Evolutionary conservation across 2,113 vertebrate genomes (phyloP).

Genomic region (Chlamydotis undulata): DNA sequence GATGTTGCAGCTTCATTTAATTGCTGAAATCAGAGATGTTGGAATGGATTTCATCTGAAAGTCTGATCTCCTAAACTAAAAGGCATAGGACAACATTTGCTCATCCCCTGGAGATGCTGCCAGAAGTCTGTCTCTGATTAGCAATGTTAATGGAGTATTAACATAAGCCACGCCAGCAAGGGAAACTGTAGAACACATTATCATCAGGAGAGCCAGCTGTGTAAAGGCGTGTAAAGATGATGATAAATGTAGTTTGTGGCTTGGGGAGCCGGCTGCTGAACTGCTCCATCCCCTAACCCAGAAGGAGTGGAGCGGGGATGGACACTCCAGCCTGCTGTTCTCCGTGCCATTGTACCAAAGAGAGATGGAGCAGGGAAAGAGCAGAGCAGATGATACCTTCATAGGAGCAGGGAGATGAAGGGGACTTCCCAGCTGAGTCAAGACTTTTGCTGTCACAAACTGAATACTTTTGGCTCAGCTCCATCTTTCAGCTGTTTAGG

Average conservation of each 20-base stretch:
- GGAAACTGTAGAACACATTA: constrained; percentile 66
- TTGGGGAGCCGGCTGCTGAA: constrained; percentile 16
- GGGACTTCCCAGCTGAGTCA: neutral
- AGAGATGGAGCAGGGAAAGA: neutral
- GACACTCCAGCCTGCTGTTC: constrained; percentile 7
- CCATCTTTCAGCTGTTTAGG: neutral
- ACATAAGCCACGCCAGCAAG: constrained; percentile 65
- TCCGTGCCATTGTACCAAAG: neutral
- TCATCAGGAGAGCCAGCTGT: constrained; percentile 66
- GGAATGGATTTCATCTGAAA: constrained; percentile 62
- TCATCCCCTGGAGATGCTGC: constrained; percentile 65
- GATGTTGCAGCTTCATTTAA: constrained; percentile 59
- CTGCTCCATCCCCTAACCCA: neutral
- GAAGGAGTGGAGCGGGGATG: neutral
- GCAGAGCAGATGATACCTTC: constrained; percentile 24
- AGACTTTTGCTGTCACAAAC: neutral
- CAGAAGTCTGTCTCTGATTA: constrained; percentile 68
- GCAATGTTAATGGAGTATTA: constrained; percentile 70
- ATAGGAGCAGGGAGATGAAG: neutral
- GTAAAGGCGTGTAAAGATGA: constrained; percentile 55
- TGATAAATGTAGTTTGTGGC: constrained; percentile 48
- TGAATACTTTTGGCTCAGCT: neutral
- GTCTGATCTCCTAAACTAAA: constrained; percentile 63
- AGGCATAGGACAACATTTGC: constrained; percentile 64
- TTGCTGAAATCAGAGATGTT: constrained; percentile 66